Base-by-base conservation (phyloP, 2,888 invertebrate species). In the Invenusta paracnida region DNA sequence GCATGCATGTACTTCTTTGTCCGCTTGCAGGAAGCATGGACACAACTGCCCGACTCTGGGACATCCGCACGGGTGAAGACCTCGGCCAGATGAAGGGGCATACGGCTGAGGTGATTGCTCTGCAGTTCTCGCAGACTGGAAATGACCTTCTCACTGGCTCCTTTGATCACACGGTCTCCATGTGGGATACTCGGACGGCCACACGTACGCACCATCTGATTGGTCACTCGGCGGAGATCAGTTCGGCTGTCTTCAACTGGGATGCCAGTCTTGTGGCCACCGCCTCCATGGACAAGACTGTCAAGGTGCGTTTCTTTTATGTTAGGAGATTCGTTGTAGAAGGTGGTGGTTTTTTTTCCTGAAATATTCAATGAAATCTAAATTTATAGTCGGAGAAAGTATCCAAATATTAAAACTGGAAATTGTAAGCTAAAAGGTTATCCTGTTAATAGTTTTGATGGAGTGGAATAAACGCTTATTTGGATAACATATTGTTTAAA, bases 101-200 rank as follows among this genome's bases (percentile, higher is more conserved):
- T 90, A 93, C 94, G 0, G 95, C 94, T 0, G 95, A 95, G 91
- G 94, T 95, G 83, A 94, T 95, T 85, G 93, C 94, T 0, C 92
- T 95, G 13, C 93, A 94, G 88, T 95, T 95, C 89, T 94, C 94
- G 89, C 93, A 92, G 11, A 93, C 94, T 88, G 95, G 95, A 0
- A 93, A 93, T 88, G 92, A 94, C 83, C 91, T 95, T 87, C 93
- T 95, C 88, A 95, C 95, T 0, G 95, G 95, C 1, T 95, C 95
- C 0, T 95, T 95, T 90, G 95, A 95, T 89, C 93, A 94, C 87
- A 94, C 94, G 5, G 94, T 95, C 81, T 93, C 93, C 27, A 91
- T 95, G 88, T 95, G 95, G 95, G 95, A 95, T 90, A 93, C 93
- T 0, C 93, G 94, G 87, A 92, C 92, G 85, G 90, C 91, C 81